phyloP scores from a whole-genome alignment of 1,140 invertebrate species.

The Dolichoris vasculosae region DNA sequence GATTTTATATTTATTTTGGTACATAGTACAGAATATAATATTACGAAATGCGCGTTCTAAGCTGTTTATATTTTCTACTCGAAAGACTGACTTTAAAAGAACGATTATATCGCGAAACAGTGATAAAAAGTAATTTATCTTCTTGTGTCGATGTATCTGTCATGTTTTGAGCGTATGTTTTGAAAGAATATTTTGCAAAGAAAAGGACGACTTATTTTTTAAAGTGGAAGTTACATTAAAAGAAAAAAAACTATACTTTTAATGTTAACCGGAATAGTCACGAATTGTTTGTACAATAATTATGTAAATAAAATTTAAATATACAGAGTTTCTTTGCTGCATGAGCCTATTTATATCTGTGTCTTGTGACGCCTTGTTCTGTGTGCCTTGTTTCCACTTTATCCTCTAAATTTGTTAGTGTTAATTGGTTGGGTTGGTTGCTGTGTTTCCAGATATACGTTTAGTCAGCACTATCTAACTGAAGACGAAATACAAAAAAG shows the following conservation, averaged over 20 bases:
- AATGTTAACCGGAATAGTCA: constrained; percentile 21
- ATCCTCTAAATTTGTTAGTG: constrained; percentile 57
- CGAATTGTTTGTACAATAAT: constrained; percentile 62
- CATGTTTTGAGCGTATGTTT: neutral
- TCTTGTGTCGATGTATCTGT: neutral
- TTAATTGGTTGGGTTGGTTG: constrained; percentile 73
- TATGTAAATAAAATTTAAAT: constrained; percentile 67
- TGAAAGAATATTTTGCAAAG: neutral
- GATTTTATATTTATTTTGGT: constrained; percentile 34
- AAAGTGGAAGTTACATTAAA: constrained; percentile 14
- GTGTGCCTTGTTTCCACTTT: constrained; percentile 51
- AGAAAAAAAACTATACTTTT: neutral
- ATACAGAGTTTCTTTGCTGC: constrained; percentile 65
- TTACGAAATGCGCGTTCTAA: constrained; percentile 3
- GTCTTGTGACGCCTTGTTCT: constrained; percentile 64
- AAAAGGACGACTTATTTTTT: constrained; percentile 12
- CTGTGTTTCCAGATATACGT: constrained; percentile 75
- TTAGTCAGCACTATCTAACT: constrained; percentile 61
- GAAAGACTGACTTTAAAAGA: constrained; percentile 49
- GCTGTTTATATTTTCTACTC: constrained; percentile 52
- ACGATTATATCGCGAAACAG: constrained; percentile 25
- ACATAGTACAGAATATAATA: constrained; percentile 8
- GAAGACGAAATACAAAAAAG: constrained; percentile 49
- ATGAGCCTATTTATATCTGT: constrained; percentile 68
- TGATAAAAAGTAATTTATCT: constrained; percentile 32